A percentile compares a stretch with the other conserved stretches of the same genome.
These are phyloP conservation scores for Mythimna albipuncta DNA, from an alignment of 2,888 invertebrate genomes.

Conservation along the genomic window DNA sequence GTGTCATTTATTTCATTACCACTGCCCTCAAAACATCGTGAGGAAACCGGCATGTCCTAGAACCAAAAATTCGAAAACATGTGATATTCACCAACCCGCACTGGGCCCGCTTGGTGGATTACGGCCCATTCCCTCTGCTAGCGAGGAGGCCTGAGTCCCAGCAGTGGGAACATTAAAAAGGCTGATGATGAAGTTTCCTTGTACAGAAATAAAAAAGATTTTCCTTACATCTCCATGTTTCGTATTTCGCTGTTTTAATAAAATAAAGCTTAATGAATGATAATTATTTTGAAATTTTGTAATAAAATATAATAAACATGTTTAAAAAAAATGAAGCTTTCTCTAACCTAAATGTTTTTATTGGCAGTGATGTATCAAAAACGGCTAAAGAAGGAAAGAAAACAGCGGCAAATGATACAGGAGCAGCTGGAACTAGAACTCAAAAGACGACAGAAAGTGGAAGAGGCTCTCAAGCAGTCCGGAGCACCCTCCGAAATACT, in stretches of 20 bases:
- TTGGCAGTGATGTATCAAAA: conserved; percentile 96
- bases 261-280: neutral
- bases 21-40: too few species aligned
- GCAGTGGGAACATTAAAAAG: too few species aligned
- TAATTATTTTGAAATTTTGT: too few species aligned
- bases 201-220: neutral
- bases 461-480: conserved; percentile 95
- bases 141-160: too few species aligned
- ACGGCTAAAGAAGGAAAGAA: conserved; percentile 96
- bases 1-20: too few species aligned
- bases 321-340: too few species aligned
- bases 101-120: too few species aligned
- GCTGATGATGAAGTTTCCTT: neutral
- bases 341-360: conserved; percentile 22
- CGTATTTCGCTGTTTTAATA: neutral
- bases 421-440: conserved; percentile 96
- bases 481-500: conserved; percentile 94
- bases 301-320: too few species aligned
- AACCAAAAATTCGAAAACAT: too few species aligned
- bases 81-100: too few species aligned
- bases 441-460: conserved; percentile 94
- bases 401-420: conserved; percentile 95
- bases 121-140: too few species aligned
- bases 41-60: too few species aligned
- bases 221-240: neutral